Evolutionary conservation across 2,113 vertebrate species (phyloP).

Genomic region (Elephas maximus): DNA sequence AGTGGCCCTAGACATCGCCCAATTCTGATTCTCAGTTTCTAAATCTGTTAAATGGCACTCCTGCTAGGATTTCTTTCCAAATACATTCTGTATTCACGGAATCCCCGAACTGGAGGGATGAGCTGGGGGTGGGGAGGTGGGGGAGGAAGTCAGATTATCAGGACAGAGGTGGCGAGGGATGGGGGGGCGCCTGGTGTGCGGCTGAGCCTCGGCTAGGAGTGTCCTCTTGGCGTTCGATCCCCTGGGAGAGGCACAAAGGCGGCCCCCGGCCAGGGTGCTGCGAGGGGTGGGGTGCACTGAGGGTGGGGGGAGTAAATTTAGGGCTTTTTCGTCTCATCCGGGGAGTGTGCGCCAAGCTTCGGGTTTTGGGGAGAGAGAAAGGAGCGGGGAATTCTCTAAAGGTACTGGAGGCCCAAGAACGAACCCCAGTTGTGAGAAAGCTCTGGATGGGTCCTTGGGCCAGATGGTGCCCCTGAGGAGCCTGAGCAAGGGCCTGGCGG

Average conservation of each 20-base stretch:
- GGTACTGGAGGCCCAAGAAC: neutral
- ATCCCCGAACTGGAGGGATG: neutral
- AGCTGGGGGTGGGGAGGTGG: neutral
- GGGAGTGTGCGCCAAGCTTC: neutral
- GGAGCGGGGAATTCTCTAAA: too few species aligned
- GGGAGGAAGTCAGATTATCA: neutral
- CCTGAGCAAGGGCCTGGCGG: neutral
- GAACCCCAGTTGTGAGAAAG: neutral
- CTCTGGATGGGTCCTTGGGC: neutral
- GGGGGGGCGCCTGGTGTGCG: fast-evolving
- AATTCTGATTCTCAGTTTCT: slow-evolving; percentile 25
- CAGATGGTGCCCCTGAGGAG: neutral
- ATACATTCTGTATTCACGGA: neutral
- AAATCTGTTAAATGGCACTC: neutral
- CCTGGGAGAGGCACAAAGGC: neutral
- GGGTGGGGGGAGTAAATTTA: fast-evolving
- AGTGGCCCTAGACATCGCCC: slow-evolving; percentile 4
- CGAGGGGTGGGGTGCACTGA: neutral
- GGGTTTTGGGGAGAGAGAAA: neutral
- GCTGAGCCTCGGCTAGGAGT: neutral
- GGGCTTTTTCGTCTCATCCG: neutral
- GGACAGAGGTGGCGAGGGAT: neutral
- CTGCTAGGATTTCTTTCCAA: neutral
- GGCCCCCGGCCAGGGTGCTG: neutral
- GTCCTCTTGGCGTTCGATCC: neutral